Conservation (phyloP, 2,113 vertebrate species). For the Pomatorhinus ruficollis region DNA sequence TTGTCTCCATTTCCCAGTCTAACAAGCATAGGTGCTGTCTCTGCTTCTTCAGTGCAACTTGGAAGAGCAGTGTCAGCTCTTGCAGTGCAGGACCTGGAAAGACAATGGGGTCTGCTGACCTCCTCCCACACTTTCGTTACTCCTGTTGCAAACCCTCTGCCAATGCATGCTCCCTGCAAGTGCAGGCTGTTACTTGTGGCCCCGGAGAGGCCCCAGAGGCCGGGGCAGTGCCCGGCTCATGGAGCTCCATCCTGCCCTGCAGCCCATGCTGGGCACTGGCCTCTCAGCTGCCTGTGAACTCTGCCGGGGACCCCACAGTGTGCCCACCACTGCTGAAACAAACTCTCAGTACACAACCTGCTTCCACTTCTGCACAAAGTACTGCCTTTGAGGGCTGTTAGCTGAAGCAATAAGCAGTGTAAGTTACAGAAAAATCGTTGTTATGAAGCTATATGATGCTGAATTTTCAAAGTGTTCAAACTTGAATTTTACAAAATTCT, state of each 20-base stretch:
- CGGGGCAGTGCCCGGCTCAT: neutral
- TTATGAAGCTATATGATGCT: neutral
- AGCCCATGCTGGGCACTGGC: neutral
- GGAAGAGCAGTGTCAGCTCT: neutral
- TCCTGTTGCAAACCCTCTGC: neutral
- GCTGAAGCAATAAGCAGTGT: neutral
- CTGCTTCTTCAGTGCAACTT: neutral
- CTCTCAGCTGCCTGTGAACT: neutral
- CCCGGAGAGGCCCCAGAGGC: neutral
- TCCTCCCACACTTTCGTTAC: neutral
- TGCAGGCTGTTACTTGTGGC: neutral
- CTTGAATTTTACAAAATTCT: neutral
- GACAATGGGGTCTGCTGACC: fast-evolving
- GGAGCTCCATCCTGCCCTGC: neutral
- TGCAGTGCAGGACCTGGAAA: neutral
- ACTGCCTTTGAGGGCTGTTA: neutral
- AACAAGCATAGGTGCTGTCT: neutral
- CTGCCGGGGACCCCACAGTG: neutral
- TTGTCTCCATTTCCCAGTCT: neutral
- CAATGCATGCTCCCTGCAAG: neutral
- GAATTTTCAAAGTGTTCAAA: neutral
- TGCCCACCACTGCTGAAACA: neutral
- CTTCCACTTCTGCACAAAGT: neutral
- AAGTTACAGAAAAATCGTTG: neutral
- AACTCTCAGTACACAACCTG: neutral